phyloP scores from a whole-genome alignment of 2,113 vertebrate genomes.

The Panurus biarmicus region DNA sequence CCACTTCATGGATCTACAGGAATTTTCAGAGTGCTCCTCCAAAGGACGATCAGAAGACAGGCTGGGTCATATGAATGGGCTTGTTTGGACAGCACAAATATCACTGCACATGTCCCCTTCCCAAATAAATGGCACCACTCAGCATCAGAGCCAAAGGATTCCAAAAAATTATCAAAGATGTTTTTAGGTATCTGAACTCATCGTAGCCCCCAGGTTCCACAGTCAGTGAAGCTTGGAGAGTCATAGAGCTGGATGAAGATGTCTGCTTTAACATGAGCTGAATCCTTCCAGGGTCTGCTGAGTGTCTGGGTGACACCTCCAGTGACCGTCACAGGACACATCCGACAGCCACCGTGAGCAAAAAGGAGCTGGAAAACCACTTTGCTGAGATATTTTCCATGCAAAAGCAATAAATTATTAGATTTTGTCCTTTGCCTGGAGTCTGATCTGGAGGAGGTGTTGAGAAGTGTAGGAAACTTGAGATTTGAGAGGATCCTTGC shows the following conservation, averaged over 20 bases:
- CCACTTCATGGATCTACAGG: rapidly evolving
- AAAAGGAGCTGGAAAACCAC: background rate
- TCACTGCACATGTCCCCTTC: background rate
- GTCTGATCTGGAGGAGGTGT: background rate
- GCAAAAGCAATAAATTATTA: background rate
- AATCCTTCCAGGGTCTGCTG: background rate
- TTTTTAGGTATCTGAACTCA: background rate
- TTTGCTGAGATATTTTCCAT: background rate
- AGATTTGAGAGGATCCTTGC: background rate
- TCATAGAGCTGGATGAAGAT: background rate
- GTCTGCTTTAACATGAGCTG: background rate
- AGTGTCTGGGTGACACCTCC: background rate
- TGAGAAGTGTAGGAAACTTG: background rate
- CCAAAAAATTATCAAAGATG: rapidly evolving
- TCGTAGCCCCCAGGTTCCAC: rapidly evolving
- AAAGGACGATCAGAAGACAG: background rate
- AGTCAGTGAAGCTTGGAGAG: background rate
- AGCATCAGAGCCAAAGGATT: background rate
- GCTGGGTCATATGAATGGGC: background rate
- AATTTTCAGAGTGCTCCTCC: background rate
- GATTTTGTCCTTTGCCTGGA: background rate
- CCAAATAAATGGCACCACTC: background rate
- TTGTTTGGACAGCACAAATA: background rate
- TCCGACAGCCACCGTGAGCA: rapidly evolving
- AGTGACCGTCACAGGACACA: background rate